Evolutionary conservation across 2,797 vertebrate genomes (phyloP).

Genomic region (Austrolebias charrua): DNA sequence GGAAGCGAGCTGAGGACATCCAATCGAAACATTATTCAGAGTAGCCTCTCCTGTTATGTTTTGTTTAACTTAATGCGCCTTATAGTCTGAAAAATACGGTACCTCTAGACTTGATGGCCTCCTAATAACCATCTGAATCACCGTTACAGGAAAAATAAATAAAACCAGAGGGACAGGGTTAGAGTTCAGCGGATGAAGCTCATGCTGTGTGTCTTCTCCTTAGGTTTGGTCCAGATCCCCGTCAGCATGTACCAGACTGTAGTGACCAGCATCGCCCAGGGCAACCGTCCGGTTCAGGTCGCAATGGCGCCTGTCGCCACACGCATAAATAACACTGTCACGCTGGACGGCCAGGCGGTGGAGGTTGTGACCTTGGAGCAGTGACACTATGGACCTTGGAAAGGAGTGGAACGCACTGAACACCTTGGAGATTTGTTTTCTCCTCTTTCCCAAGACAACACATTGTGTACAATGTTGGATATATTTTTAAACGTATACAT

Average conservation of each 20-base stretch:
- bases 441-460: constrained; percentile 56
- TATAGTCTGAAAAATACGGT: too few species aligned
- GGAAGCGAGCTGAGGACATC: constrained; percentile 50
- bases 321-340: constrained; percentile 92
- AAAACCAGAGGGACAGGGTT: too few species aligned
- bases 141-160: neutral
- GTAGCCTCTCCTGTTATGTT: constrained; percentile 53
- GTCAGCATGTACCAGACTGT: constrained; percentile 99
- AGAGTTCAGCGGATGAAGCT: too few species aligned
- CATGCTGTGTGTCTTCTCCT: neutral
- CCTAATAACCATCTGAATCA: neutral
- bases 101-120: constrained; percentile 24
- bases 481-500: constrained; percentile 73
- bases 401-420: constrained; percentile 52
- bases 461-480: constrained; percentile 72
- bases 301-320: constrained; percentile 96
- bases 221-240: constrained; percentile 96
- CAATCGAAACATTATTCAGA: constrained; percentile 83
- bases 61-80: too few species aligned
- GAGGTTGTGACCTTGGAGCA: constrained; percentile 97
- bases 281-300: constrained; percentile 95
- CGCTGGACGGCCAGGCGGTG: constrained; percentile 95
- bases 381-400: constrained; percentile 74
- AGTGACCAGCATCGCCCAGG: constrained; percentile 96
- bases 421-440: constrained; percentile 45